Base-by-base conservation (phyloP, 1,140 invertebrate species). In the Ephestia elutella region DNA sequence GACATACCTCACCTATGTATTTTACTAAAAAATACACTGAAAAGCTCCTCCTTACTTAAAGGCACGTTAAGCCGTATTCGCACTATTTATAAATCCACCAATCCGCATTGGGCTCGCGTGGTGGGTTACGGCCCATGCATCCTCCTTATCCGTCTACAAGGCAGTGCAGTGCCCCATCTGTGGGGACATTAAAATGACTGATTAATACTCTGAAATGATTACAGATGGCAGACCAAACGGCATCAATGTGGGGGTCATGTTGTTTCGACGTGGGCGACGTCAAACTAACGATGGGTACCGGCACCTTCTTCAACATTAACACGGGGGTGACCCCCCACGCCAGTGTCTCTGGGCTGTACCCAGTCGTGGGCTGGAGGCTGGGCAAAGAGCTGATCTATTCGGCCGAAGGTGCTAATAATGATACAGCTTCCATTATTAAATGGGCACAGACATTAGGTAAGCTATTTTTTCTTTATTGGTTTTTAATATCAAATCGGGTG, bases 221-320 rank as follows among this genome's bases (percentile, higher is more conserved):
- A 44, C 68, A 93, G 89, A 92, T 95, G 81, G 93, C 93, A 10
- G 94, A 95, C 82, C 94, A 95, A 85, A 92, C 96, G 49, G 95
- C 96, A 0, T 96, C 98, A 0, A 93, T 98, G 88, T 98, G 97
- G 91, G 98, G 97, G 13, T 95, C 95, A 0, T 94, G 95, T 63
- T 97, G 96, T 75, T 97, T 95, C 77, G 80, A 92, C 0, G 84
- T 90, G 2, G 96, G 96, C 13, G 94, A 97, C 77, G 90, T 98
- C 0, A 99, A 99, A 79, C 86, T 98, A 15, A 99, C 98, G 0
- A 91, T 99, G 89, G 98, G 98, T 0, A 99, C 97, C 0, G 97
- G 98, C 0, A 95, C 95, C 0, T 99, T 99, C 81, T 81, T 99
- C 0, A 93, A 98, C 78, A 90, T 98, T 8, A 96, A 98, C 74